These are phyloP conservation scores for Timandra comae DNA, from an alignment of 2,888 invertebrate genomes.

Conservation along the genomic window DNA sequence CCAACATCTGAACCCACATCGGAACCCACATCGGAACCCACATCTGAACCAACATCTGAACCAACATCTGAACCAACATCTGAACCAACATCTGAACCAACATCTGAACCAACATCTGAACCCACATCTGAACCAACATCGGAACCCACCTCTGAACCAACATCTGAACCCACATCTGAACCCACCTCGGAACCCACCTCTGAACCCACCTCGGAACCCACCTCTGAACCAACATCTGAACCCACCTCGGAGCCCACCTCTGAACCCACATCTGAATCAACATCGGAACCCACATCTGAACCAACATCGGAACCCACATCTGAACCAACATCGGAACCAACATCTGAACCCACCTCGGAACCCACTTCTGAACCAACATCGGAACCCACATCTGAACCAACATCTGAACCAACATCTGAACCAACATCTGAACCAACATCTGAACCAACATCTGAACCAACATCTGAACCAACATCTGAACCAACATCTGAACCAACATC, in stretches of 20 bases:
- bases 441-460: background rate
- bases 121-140: constrained; percentile 5
- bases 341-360: constrained; percentile 4
- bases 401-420: constrained; percentile 1
- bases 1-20: too few species aligned
- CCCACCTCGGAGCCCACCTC: constrained; percentile 2
- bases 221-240: constrained; percentile 1
- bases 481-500: constrained; percentile 3
- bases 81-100: constrained; percentile 5
- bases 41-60: constrained; percentile 7
- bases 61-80: constrained; percentile 3
- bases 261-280: constrained; percentile 4
- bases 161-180: constrained; percentile 3
- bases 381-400: background rate
- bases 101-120: constrained; percentile 4
- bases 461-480: constrained; percentile 4
- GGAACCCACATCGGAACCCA: too few species aligned
- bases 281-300: constrained; percentile 1
- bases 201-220: background rate
- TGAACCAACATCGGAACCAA: constrained; percentile 1
- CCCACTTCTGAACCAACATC: constrained; percentile 4
- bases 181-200: background rate
- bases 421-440: constrained; percentile 6
- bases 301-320: constrained; percentile 2
- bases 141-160: constrained; percentile 4